Evolutionary conservation across 2,888 invertebrate genomes (phyloP), one percentile per base, ranked within the genome.

Genomic region (Dorcus hopei): DNA sequence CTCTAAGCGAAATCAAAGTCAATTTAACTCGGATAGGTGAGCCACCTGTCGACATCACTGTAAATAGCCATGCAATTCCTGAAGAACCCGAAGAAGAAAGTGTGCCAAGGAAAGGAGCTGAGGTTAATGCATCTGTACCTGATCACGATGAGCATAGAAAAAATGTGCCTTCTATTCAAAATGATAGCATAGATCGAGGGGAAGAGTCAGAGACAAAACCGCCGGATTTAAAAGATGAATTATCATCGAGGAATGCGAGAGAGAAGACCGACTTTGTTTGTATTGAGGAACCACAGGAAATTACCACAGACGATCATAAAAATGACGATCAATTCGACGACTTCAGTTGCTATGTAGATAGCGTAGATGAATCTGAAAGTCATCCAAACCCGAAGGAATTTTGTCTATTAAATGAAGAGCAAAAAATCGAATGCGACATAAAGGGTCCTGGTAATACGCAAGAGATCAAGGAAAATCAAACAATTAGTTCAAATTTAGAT

Each of bases 281-380:
- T 50, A 38, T n/a, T 33, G 60, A 60, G 16, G 54, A 57, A 42
- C 60, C 60, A 40, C 57, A 52, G 2, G 57, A 60, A 49, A 33
- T 52, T 9, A 38, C 53, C 49, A 26, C 50, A 26, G 26, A 26
- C 26, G 26, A 26, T 26, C 26, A 26, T 50, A 38, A 53, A 16
- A 53, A 57, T 56, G 60, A 56, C 40, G 26, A 49, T 60, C 47
- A 38, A 40, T 49, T 57, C 23, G 60, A 60, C 26, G 57, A 59
- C 52, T 55, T 59, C 55, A 47, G n/a, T 52, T 55, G 54, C 45
- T 52, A 55, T 52, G 49, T 41, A 26, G 11, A 38, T 33, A 19
- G 52, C 45, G 47, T 40, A 5, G 39, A 52, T 11, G 23, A 56
- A 8, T 41, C 45, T 19, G 43, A 50, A 33, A 33, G 38, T 11